phyloP scores from a whole-genome alignment of 2,888 invertebrate species.

The Alsophila aescularia region DNA sequence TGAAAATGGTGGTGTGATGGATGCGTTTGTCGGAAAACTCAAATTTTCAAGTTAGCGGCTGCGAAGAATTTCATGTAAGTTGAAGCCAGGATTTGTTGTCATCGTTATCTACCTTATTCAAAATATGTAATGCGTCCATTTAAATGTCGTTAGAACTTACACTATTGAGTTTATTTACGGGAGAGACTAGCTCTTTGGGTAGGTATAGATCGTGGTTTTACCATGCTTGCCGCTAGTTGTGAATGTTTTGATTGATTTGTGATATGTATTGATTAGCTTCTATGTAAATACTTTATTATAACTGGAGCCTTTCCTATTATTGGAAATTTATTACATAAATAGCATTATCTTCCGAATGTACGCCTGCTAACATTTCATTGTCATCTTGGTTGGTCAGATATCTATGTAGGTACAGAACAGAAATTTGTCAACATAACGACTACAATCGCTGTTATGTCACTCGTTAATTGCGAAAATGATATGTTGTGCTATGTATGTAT shows the following conservation, averaged over 20 bases:
- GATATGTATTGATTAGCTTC: constrained; percentile 8
- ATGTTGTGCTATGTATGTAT: not conserved
- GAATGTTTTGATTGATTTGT: constrained; percentile 29
- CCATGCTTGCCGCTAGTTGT: constrained; percentile 58
- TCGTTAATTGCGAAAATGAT: constrained; percentile 7
- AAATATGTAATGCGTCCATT: constrained; percentile 48
- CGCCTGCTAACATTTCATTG: constrained; percentile 23
- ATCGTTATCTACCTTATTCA: constrained; percentile 60
- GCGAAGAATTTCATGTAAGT: constrained; percentile 66
- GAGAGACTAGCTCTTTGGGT: constrained; percentile 75
- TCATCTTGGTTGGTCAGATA: constrained; percentile 55
- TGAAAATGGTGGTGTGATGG: constrained; percentile 82
- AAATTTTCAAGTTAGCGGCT: constrained; percentile 75
- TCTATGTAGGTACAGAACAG: constrained; percentile 41
- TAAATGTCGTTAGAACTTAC: constrained; percentile 40
- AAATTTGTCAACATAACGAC: constrained; percentile 30
- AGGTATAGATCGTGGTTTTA: constrained; percentile 58
- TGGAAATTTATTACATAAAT: constrained; percentile 12
- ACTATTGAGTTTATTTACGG: constrained; percentile 73
- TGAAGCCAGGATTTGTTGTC: constrained; percentile 47
- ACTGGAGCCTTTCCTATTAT: not conserved
- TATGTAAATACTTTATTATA: not conserved
- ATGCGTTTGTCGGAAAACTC: constrained; percentile 70
- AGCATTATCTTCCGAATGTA: constrained; percentile 18
- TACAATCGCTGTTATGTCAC: constrained; percentile 23